Evolutionary conservation across 2,888 invertebrate genomes (phyloP).

Genomic region (Trissonchulus sp.): DNA sequence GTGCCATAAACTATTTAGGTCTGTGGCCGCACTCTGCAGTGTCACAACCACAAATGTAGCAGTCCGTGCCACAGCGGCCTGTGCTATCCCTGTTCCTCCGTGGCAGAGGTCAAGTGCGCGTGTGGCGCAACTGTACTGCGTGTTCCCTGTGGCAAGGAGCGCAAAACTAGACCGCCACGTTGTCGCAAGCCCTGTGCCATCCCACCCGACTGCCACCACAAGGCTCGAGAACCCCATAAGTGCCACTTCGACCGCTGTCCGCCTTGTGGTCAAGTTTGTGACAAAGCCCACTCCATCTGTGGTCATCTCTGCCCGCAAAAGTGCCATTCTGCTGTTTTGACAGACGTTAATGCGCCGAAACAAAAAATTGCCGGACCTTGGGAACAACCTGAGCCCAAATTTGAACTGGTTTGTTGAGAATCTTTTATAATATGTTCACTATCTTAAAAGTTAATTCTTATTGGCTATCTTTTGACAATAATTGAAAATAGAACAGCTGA

Average conservation of each 20-base stretch:
- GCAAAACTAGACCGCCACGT: slow-evolving; percentile 68
- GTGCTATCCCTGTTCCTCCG: slow-evolving; percentile 73
- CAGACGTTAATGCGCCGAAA: slow-evolving; percentile 35
- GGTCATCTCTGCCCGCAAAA: neutral
- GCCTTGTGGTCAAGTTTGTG: slow-evolving; percentile 72
- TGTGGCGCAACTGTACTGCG: slow-evolving; percentile 71
- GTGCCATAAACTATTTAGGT: slow-evolving; percentile 30
- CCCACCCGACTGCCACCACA: slow-evolving; percentile 77
- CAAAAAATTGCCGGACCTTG: slow-evolving; percentile 56
- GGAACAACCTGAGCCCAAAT: slow-evolving; percentile 50
- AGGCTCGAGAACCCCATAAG: slow-evolving; percentile 64
- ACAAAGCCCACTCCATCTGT: slow-evolving; percentile 50
- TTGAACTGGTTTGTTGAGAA: slow-evolving; percentile 46
- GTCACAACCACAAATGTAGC: slow-evolving; percentile 77
- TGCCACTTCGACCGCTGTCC: slow-evolving; percentile 81
- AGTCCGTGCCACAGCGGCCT: slow-evolving; percentile 65
- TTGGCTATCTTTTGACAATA: too few species aligned
- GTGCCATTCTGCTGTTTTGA: slow-evolving; percentile 28
- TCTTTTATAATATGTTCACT: too few species aligned
- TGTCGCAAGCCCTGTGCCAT: slow-evolving; percentile 68
- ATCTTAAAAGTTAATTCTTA: too few species aligned
- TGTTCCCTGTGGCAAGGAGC: slow-evolving; percentile 78
- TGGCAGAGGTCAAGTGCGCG: slow-evolving; percentile 66
- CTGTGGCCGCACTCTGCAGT: slow-evolving; percentile 73
- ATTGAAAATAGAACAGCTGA: too few species aligned